A percentile compares a stretch with the other conserved stretches of the same genome.
These are phyloP conservation scores for Emberiza fucata DNA, from an alignment of 2,113 vertebrate species.

Conservation along the genomic window DNA sequence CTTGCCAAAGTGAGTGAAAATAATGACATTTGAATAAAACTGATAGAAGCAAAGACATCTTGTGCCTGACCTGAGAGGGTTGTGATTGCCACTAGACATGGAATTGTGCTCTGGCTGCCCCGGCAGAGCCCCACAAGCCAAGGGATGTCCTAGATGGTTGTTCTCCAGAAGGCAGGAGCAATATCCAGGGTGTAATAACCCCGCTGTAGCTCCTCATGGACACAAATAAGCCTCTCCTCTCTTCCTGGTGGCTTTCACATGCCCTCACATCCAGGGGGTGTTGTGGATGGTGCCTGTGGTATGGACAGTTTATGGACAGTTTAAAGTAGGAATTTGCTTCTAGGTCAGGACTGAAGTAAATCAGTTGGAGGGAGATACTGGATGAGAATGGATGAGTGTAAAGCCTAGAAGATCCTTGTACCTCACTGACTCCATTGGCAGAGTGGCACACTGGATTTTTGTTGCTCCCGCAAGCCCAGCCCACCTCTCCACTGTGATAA, in stretches of 20 bases:
- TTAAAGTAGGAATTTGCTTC: neutral
- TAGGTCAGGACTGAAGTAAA: neutral
- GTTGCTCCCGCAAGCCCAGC: neutral
- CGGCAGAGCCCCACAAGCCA: neutral
- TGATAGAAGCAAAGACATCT: neutral
- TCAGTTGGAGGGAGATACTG: neutral
- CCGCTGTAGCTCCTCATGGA: neutral
- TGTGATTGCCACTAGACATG: neutral
- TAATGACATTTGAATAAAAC: neutral
- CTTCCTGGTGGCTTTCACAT: neutral
- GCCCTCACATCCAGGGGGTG: neutral
- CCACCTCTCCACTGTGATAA: neutral
- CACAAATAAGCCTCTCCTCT: neutral
- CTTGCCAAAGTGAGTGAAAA: neutral
- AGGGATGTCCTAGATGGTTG: neutral
- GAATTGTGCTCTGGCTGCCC: neutral
- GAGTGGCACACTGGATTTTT: neutral
- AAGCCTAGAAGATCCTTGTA: neutral
- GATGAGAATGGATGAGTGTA: neutral
- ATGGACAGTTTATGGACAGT: fast-evolving
- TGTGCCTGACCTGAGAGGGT: neutral
- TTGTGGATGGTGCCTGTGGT: neutral
- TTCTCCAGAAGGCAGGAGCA: neutral
- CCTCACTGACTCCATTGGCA: fast-evolving
- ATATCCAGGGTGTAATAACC: neutral